A percentile compares a stretch with the other conserved stretches of the same genome.
Evolutionary conservation across 1,140 invertebrate genomes (phyloP).

Genomic region (Physella acuta): DNA sequence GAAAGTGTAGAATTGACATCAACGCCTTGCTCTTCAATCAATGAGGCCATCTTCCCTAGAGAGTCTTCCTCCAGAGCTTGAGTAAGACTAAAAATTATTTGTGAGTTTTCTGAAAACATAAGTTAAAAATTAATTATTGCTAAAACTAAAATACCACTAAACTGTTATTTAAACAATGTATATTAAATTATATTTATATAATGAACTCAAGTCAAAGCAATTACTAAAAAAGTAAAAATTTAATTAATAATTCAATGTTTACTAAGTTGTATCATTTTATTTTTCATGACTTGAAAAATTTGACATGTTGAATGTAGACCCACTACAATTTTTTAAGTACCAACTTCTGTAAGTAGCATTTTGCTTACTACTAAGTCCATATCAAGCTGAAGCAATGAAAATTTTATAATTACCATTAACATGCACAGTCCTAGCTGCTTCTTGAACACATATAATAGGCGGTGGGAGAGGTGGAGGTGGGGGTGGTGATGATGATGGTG

Average conservation of each 20-base stretch:
- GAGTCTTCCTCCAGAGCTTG: conserved; percentile 24
- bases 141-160: neutral
- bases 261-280: no score
- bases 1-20: conserved; percentile 18
- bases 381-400: no score
- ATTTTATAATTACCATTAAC: conserved; percentile 6
- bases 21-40: conserved; percentile 16
- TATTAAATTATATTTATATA: neutral
- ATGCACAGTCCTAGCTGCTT: conserved; percentile 1
- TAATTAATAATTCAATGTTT: no score
- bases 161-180: neutral
- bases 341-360: no score
- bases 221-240: neutral
- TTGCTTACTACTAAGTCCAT: no score
- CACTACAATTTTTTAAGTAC: no score
- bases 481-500: neutral
- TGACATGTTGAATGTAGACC: no score
- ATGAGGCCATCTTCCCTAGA: neutral
- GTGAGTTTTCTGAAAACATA: conserved; percentile 8
- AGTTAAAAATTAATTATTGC: no score
- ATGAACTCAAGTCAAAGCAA: neutral
- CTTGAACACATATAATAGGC: conserved; percentile 14
- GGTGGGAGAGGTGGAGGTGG: conserved; percentile 2
- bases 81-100: conserved; percentile 14
- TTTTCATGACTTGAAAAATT: no score